Conservation (phyloP, 2,113 vertebrate species). For the Fukomys damarensis region DNA sequence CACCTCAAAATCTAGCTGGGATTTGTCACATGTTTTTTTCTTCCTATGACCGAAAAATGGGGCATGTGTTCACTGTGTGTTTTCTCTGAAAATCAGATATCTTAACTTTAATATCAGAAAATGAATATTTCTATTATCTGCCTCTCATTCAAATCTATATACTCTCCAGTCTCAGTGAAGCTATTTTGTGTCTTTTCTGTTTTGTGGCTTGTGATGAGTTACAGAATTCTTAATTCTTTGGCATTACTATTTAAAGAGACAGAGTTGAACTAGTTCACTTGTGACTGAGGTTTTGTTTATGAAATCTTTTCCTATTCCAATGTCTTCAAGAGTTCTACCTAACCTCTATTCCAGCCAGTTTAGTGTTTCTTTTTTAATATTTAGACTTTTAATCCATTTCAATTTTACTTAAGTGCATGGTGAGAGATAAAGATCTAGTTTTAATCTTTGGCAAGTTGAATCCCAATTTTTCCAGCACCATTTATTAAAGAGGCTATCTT, state of each 20-base stretch:
- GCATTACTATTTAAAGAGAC: neutral
- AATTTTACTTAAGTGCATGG: too few species aligned
- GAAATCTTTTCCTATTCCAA: too few species aligned
- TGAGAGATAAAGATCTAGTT: too few species aligned
- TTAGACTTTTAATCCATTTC: too few species aligned
- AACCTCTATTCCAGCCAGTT: too few species aligned
- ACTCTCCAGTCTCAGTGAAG: neutral
- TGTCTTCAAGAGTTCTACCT: too few species aligned
- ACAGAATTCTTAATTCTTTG: neutral
- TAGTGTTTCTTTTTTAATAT: too few species aligned
- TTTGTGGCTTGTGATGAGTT: constrained; percentile 16
- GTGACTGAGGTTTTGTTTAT: too few species aligned
- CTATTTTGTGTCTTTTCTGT: neutral
- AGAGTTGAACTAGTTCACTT: neutral
- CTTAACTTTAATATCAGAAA: neutral
- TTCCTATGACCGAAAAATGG: neutral
- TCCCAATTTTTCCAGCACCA: too few species aligned
- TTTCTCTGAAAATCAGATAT: neutral
- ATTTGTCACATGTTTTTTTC: neutral
- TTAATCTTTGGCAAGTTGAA: too few species aligned
- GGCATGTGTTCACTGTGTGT: neutral
- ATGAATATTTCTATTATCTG: neutral
- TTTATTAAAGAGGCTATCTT: too few species aligned
- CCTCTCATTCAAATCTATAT: neutral
- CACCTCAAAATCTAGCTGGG: neutral